Base-by-base conservation (phyloP, 2,888 invertebrate species). In the Steinernema carpocapsae region DNA sequence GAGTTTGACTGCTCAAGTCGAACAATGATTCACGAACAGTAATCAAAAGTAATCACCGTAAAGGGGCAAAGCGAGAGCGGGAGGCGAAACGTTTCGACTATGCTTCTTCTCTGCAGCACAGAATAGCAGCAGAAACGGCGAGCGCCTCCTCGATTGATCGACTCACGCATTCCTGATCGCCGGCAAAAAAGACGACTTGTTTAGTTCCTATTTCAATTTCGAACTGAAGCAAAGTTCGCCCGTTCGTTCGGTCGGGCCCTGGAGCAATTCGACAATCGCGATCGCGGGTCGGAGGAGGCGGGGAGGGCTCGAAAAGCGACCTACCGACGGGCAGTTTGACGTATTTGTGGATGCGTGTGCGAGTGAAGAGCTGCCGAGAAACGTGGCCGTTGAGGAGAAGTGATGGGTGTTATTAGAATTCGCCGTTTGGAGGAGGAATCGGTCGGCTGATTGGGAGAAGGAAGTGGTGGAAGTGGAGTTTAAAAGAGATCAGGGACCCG, bases 401-500 rank as follows among this genome's bases (percentile, higher is more conserved):
- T 19, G 48, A 48, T 48, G 19, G 19, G 7, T 48, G 4, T 19
- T 3, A 48, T 48, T 48, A 48, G 17, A 48, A 19, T 48, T 48
- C 48, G 17, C 17, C 4, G 48, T 19, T 48, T 19, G 4, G 19
- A 48, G 56, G 6, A 56, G 26, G 56, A 56, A 10, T 26, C 4
- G 26, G 10, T 29, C 17, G 32, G 29, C 32, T 29, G 64, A 64
- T 56, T 48, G 19, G 19, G 48, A 48, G 19, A 19, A 17, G 48
- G 48, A 7, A 48, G 48, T 4, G 56, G 10, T 64, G 32, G 64
- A 37, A 32, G 29, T 64, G 37, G 32, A 37, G 32, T 3, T 6
- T 29, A 14, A 32, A 56, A 4, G 56, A 56, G 56, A 56, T 56
- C 56, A 56, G 26, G 64, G 32, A 64, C 64, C 64, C 64, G 64